A percentile compares a stretch with the other conserved stretches of the same genome.
These are phyloP conservation scores for Eretmochelys imbricata DNA, from an alignment of 2,113 vertebrate species.

Conservation along the genomic window DNA sequence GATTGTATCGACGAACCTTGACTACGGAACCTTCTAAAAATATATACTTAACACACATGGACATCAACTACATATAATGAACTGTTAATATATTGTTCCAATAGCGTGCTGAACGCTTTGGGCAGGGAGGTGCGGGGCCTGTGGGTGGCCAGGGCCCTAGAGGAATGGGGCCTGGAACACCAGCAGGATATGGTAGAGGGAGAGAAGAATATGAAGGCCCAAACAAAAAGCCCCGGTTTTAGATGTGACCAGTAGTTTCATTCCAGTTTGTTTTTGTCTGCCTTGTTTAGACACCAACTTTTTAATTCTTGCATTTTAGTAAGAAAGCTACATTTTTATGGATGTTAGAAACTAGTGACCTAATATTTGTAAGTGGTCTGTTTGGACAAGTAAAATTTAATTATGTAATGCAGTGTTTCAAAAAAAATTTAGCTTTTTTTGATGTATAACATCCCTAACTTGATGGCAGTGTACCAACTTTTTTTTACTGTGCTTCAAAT, in stretches of 20 bases:
- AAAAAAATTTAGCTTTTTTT: slow-evolving; percentile 79
- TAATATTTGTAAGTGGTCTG: slow-evolving; percentile 88
- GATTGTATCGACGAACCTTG: slow-evolving; percentile 98
- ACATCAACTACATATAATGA: slow-evolving; percentile 88
- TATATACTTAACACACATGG: slow-evolving; percentile 90
- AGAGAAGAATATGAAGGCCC: slow-evolving; percentile 99
- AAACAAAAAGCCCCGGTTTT: slow-evolving; percentile 98
- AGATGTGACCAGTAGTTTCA: slow-evolving; percentile 89
- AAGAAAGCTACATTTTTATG: slow-evolving; percentile 89
- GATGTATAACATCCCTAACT: slow-evolving; percentile 87
- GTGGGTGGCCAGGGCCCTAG: slow-evolving; percentile 89
- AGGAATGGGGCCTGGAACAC: slow-evolving; percentile 94
- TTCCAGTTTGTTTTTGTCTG: slow-evolving; percentile 87
- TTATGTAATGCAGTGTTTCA: slow-evolving; percentile 87
- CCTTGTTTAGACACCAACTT: slow-evolving; percentile 90
- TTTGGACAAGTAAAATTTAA: slow-evolving; percentile 84
- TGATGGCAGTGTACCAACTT: slow-evolving; percentile 91
- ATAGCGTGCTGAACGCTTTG: slow-evolving; percentile 98
- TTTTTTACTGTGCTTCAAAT: slow-evolving; percentile 93
- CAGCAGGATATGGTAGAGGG: slow-evolving; percentile 94
- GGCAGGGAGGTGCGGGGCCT: slow-evolving; percentile 90
- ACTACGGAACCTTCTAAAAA: slow-evolving; percentile 94
- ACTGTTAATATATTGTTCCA: slow-evolving; percentile 86
- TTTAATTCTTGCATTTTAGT: slow-evolving; percentile 97
- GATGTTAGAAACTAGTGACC: slow-evolving; percentile 87